Base-by-base conservation (phyloP, 2,113 vertebrate genomes). In the Pogona vitticeps region DNA sequence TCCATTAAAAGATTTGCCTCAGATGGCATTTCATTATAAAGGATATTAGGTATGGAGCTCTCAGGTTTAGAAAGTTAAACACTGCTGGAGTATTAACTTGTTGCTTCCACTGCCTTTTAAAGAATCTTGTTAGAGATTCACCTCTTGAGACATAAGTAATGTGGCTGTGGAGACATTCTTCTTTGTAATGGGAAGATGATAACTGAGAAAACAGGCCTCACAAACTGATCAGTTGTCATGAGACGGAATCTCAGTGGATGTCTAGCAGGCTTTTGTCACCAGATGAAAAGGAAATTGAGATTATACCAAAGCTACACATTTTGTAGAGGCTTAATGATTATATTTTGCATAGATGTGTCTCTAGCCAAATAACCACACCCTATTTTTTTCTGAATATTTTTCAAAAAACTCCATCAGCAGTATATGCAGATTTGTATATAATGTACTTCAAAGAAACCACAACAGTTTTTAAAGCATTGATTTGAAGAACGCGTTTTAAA, bases 171-270 rank as follows among this genome's bases (percentile, higher is more conserved):
- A 42, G 26, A n/a, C n/a, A n/a, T 36, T 59, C 31, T 67, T 92
- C 1, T 26, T 42, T 20, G 9, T 68, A 36, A 87, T 84, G 61
- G 3, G 78, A 87, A 21, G 33, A 40, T 86, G 28, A 40, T 71
- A 82, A 7, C 4, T 46, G 31, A 36, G 17, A 21, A 3, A 1
- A 0, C 2, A 1, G 0, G 21, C 10, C 5, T 52, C 10, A 52
- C 10, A 33, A 28, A 90, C 86, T 79, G 88, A 86, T 82, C 76
- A 36, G 42, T 38, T 52, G 18, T 38, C 13, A 61, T 73, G 36
- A 14, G 59, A 8, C n/a, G 81, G 59, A 23, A 85, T 76, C 92
- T 95, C 95, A 96, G 94, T 95, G 94, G 95, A 88, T 87, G 56
- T 82, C 36, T 23, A 65, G 52, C 73, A 80, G 59, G 82, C 88